Conservation (phyloP, 2,797 vertebrate genomes). For the Amblyopsis hoosieri region DNA sequence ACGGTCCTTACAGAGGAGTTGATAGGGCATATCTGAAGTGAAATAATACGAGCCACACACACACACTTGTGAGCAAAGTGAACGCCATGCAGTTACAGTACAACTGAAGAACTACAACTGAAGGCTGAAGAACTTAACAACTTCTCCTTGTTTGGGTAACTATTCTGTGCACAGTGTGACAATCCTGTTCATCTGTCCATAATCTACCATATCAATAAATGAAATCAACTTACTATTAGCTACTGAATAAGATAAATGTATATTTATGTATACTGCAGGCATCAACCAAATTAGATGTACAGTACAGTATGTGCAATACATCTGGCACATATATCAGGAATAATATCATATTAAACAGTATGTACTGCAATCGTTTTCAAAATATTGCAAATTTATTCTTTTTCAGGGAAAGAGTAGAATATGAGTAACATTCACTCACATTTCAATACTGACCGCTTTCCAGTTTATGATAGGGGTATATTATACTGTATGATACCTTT, state of each 20-base stretch:
- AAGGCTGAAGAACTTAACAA: constrained; percentile 44
- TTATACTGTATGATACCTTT: constrained; percentile 2
- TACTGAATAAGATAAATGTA: neutral
- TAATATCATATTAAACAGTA: too few relatives aligned
- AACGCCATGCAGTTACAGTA: constrained; percentile 62
- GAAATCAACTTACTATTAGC: neutral
- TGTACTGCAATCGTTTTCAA: too few relatives aligned
- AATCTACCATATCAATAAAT: constrained; percentile 7
- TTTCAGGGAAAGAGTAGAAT: too few relatives aligned
- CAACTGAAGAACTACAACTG: constrained; percentile 11
- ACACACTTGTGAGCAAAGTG: constrained; percentile 8
- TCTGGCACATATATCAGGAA: too few relatives aligned
- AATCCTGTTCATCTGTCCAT: too few relatives aligned
- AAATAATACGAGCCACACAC: constrained; percentile 33
- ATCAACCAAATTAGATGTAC: neutral
- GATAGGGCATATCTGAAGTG: constrained; percentile 53
- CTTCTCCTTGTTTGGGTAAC: too few relatives aligned
- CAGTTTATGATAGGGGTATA: constrained; percentile 2
- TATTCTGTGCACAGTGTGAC: too few relatives aligned
- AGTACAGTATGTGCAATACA: neutral
- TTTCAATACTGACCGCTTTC: neutral
- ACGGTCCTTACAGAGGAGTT: constrained; percentile 57
- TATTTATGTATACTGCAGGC: neutral
- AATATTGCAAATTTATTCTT: too few relatives aligned
- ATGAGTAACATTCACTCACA: neutral